Evolutionary conservation across 53 echinoderm and acorn worm species (phyloP).

Genomic region (Apostichopus leukothele): DNA sequence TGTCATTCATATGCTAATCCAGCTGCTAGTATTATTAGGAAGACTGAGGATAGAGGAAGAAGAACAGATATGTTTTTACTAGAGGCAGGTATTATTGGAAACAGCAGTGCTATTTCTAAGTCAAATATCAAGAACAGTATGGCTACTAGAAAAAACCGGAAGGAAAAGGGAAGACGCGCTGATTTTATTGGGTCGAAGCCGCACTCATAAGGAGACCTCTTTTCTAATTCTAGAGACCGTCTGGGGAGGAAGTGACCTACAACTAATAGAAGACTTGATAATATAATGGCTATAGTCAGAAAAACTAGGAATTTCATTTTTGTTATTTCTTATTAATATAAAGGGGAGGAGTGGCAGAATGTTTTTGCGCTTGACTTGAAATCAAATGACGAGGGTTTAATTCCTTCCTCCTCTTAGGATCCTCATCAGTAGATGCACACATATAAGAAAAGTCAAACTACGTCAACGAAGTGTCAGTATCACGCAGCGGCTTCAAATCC

Average conservation of each 20-base stretch:
- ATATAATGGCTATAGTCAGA: not conserved
- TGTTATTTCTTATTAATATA: slow-evolving; percentile 43
- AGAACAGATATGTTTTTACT: not conserved
- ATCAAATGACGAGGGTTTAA: slow-evolving; percentile 71
- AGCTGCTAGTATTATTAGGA: slow-evolving; percentile 42
- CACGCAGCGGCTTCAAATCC: slow-evolving; percentile 75
- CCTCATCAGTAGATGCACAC: slow-evolving; percentile 80
- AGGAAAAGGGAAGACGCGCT: slow-evolving; percentile 70
- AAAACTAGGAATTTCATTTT: not conserved
- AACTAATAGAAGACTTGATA: not conserved
- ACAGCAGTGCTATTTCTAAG: slow-evolving; percentile 67
- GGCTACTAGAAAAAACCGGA: slow-evolving; percentile 73
- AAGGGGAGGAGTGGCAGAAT: slow-evolving; percentile 59
- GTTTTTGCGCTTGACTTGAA: slow-evolving; percentile 72
- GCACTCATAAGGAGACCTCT: slow-evolving; percentile 74
- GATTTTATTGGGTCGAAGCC: slow-evolving; percentile 80
- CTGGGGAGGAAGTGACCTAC: slow-evolving; percentile 49
- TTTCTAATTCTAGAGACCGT: slow-evolving; percentile 52
- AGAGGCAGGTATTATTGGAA: slow-evolving; percentile 40
- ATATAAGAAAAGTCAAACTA: slow-evolving; percentile 70
- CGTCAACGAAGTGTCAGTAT: slow-evolving; percentile 79
- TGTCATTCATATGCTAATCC: slow-evolving; percentile 62
- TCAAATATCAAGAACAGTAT: slow-evolving; percentile 71
- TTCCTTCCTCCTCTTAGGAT: slow-evolving; percentile 72
- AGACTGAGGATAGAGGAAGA: not conserved